These are phyloP conservation scores for Bombylius major DNA, from an alignment of 2,888 invertebrate species.

Conservation along the genomic window DNA sequence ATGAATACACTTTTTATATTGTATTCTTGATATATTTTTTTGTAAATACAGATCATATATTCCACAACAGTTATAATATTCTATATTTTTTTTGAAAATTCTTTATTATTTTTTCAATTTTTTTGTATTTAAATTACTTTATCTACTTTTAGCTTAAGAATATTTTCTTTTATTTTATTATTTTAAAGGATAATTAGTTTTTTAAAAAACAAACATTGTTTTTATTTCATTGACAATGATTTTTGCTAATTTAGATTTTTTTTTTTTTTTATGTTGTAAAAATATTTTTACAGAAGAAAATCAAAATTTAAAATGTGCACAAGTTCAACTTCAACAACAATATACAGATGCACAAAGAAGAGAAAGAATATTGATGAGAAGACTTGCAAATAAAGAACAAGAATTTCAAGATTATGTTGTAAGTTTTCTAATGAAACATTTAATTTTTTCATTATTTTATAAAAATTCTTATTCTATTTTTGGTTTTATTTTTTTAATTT, in stretches of 20 bases:
- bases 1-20: no score
- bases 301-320: conserved; percentile 45
- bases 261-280: not conserved
- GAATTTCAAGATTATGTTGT: conserved; percentile 94
- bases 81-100: no score
- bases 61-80: no score
- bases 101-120: no score
- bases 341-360: conserved; percentile 76
- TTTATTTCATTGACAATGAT: not conserved
- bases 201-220: not conserved
- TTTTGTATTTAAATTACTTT: no score
- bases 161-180: no score
- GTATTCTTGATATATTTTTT: no score
- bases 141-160: no score
- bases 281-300: conserved; percentile 27
- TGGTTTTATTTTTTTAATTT: not conserved
- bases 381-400: conserved; percentile 90
- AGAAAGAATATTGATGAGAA: conserved; percentile 83
- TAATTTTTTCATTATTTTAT: conserved; percentile 3
- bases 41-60: no score
- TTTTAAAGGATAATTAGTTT: no score
- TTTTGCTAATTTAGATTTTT: not conserved
- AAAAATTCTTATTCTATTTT: not conserved
- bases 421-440: conserved; percentile 34
- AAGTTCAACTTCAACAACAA: conserved; percentile 68